Percentiles rank a stretch among this genome's conserved stretches.
These are phyloP conservation scores for Elysia crispata DNA, from an alignment of 2,888 invertebrate genomes.

Conservation along the genomic window DNA sequence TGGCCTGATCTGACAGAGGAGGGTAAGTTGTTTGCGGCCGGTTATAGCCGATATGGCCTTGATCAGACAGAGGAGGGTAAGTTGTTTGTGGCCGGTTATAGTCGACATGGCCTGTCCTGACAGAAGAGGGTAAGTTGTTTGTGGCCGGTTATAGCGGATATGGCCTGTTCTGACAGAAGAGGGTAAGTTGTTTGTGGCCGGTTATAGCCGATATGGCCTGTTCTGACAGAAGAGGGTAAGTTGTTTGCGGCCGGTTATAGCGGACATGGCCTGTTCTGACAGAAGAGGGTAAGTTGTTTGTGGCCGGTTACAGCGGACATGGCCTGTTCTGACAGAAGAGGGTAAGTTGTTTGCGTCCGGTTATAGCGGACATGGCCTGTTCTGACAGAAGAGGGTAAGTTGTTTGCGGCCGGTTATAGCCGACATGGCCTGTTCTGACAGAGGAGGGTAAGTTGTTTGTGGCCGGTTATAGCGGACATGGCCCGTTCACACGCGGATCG, in stretches of 20 bases:
- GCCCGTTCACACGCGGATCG: no score
- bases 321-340: background rate
- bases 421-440: no score
- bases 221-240: background rate
- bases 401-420: background rate
- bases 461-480: background rate
- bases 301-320: background rate
- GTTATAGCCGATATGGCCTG: background rate
- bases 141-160: background rate
- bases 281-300: background rate
- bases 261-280: no score
- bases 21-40: background rate
- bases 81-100: background rate
- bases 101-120: background rate
- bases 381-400: background rate
- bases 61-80: no score
- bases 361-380: background rate
- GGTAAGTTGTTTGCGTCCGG: background rate
- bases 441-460: background rate
- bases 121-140: background rate
- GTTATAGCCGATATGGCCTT: background rate
- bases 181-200: background rate
- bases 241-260: background rate
- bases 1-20: no score
- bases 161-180: no score